Evolutionary conservation across 1,140 invertebrate species (phyloP).

Genomic region (Lethrus apterus): DNA sequence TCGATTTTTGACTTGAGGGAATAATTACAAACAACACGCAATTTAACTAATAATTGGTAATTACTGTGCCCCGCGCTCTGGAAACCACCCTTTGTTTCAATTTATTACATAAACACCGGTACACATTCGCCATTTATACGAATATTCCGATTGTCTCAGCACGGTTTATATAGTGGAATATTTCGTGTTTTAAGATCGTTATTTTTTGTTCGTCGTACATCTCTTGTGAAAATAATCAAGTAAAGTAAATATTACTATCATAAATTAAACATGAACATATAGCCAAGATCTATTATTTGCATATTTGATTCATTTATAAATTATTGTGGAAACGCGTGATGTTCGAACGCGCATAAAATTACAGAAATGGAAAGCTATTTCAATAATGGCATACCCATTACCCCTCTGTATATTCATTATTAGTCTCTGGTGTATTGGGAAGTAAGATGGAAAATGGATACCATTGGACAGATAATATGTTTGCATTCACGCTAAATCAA

Average conservation of each 20-base stretch:
- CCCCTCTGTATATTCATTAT: too few relatives aligned
- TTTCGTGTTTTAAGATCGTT: slow-evolving; percentile 26
- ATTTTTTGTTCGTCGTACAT: slow-evolving; percentile 27
- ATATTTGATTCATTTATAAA: slow-evolving; percentile 36
- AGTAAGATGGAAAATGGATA: too few relatives aligned
- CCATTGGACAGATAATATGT: too few relatives aligned
- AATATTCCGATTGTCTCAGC: slow-evolving; percentile 12
- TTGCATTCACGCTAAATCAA: too few relatives aligned
- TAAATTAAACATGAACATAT: slow-evolving; percentile 33
- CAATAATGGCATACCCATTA: slow-evolving; percentile 19
- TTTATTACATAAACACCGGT: slow-evolving; percentile 22
- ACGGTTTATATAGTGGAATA: not conserved
- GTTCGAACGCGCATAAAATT: slow-evolving; percentile 27
- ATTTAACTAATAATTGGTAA: slow-evolving; percentile 32
- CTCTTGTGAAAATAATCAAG: slow-evolving; percentile 31
- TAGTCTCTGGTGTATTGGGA: too few relatives aligned
- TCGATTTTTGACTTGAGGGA: slow-evolving; percentile 29
- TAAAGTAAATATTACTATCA: slow-evolving; percentile 30
- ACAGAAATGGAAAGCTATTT: slow-evolving; percentile 22
- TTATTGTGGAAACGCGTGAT: slow-evolving; percentile 25
- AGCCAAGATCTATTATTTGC: slow-evolving; percentile 37
- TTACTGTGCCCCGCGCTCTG: slow-evolving; percentile 23
- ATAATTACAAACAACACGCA: slow-evolving; percentile 32
- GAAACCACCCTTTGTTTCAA: slow-evolving; percentile 24
- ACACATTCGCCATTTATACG: slow-evolving; percentile 13